Conservation (phyloP, 2,113 vertebrate genomes). For the Tamias sibiricus region DNA sequence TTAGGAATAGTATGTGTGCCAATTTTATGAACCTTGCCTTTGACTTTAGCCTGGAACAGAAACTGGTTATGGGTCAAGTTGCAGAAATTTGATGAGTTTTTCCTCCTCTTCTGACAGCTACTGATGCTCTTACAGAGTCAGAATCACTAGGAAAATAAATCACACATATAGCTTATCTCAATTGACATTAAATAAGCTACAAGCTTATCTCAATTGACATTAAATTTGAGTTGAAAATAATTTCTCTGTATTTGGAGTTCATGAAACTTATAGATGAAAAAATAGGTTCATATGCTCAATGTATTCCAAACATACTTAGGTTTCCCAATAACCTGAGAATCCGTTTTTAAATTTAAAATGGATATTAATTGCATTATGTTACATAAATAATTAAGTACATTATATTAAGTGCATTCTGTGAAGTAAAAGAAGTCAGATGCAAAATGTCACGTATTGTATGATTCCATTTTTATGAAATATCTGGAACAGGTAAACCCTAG, state of each 20-base stretch:
- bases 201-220: not conserved
- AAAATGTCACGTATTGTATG: not conserved
- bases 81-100: too few species aligned
- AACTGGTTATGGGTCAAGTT: too few species aligned
- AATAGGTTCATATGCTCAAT: not conserved
- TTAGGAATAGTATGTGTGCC: too few species aligned
- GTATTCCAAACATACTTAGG: not conserved
- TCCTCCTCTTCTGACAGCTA: too few species aligned
- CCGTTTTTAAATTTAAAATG: not conserved
- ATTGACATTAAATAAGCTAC: not conserved
- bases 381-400: not conserved
- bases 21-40: too few species aligned
- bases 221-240: conserved; percentile 52
- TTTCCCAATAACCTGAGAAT: not conserved
- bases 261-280: conserved; percentile 12
- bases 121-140: too few species aligned
- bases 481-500: not conserved
- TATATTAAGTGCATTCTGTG: not conserved
- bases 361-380: not conserved
- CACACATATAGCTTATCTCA: not conserved
- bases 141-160: not conserved
- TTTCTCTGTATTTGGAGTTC: conserved; percentile 25
- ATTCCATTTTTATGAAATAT: not conserved
- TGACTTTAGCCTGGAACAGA: too few species aligned
- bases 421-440: not conserved